Evolutionary conservation across 2,888 invertebrate genomes (phyloP).

Genomic region (Dasysyrphus albostriatus): DNA sequence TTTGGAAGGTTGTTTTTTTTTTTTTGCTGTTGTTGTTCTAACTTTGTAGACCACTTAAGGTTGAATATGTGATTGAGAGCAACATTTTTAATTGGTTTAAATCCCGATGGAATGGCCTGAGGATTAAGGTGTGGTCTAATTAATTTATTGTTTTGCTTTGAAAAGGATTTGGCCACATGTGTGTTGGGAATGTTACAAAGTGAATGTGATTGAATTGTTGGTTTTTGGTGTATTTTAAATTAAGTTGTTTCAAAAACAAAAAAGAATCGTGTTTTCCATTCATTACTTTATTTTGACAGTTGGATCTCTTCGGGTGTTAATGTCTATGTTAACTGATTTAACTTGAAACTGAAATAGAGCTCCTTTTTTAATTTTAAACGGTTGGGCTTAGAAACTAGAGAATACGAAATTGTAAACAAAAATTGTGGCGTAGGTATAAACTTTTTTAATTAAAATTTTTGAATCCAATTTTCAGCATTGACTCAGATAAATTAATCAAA

Average conservation of each 20-base stretch:
- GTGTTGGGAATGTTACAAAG: not conserved
- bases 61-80: slow-evolving; percentile 26
- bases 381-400: too few species aligned
- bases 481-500: too few species aligned
- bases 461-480: too few species aligned
- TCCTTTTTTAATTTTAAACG: too few species aligned
- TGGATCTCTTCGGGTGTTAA: not conserved
- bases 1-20: not conserved
- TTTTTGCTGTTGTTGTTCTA: not conserved
- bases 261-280: not conserved
- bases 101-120: slow-evolving; percentile 5
- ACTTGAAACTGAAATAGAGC: too few species aligned
- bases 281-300: not conserved
- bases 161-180: slow-evolving; percentile 17
- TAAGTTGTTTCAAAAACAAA: slow-evolving; percentile 6
- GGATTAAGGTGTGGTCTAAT: slow-evolving; percentile 31
- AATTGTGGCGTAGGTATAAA: too few species aligned
- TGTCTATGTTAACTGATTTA: too few species aligned
- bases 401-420: too few species aligned
- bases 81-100: slow-evolving; percentile 20
- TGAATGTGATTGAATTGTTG: slow-evolving; percentile 11
- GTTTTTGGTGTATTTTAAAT: not conserved
- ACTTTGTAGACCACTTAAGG: not conserved
- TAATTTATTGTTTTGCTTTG: slow-evolving; percentile 29
- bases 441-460: too few species aligned